Base-by-base conservation (phyloP, 2,797 vertebrate species). In the Muscicapa comitata region DNA sequence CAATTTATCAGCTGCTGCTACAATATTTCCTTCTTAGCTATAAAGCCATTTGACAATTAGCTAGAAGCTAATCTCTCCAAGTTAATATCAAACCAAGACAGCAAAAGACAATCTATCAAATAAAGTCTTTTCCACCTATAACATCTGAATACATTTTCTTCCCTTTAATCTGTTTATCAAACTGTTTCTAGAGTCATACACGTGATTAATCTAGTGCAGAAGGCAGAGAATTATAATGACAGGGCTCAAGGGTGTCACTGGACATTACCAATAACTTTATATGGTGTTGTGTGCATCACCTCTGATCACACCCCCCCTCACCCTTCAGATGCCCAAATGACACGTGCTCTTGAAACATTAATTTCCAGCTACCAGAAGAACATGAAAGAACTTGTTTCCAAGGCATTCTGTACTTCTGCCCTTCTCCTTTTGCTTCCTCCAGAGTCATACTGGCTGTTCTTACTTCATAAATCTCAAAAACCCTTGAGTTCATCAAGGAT, bases 351-450 rank as follows among this genome's bases (percentile, higher is more conserved):
- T 67, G 51, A 68, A 76, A 83, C 42, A 71, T 2, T 53, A 23
- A 73, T 79, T 81, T 79, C 77, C 80, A 87, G 29, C 50, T 40
- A 51, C 20, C 20, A n/a, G 35, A 80, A 73, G 17, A 55, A 67
- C 35, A 75, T 14, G 35, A 63, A 59, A 59, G 29, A 84, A 85
- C 9, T 51, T 76, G 21, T 79, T 86, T 59, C 37, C 29, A 43
- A 82, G 29, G 40, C 57, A 53, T 62, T 82, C 7, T 40, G 18
- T 17, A 48, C 28, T 93, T 92, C 40, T 86, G 67, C 5, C 35
- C 43, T 71, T 82, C 86, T 76, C 50, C 47, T 76, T 92, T 23
- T 71, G 35, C 31, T 50, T 94, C 38, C 63, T 70, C 33, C 51
- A 62, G 17, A 51, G 33, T 25, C 55, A 67, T 16, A 17, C 7